phyloP scores from a whole-genome alignment of 1,140 invertebrate genomes.

The Trypoxylus dichotomus region DNA sequence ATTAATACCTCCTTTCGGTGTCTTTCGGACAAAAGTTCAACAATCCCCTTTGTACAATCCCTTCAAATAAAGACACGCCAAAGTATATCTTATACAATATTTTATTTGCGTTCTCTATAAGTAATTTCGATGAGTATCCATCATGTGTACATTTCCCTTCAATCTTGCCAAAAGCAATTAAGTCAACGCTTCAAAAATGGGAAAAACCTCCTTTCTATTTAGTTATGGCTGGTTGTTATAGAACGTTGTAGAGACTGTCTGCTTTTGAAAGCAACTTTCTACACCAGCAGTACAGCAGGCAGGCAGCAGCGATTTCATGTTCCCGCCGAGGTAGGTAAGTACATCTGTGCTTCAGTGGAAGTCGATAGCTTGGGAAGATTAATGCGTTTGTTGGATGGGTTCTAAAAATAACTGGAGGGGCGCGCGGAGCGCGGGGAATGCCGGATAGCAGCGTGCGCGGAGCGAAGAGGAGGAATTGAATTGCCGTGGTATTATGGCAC shows the following conservation, averaged over 20 bases:
- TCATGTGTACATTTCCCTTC: neutral
- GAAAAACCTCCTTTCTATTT: neutral
- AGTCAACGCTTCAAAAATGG: neutral
- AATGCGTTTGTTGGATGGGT: conserved; percentile 20
- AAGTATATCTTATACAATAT: no score
- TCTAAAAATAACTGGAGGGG: conserved; percentile 5
- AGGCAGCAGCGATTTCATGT: neutral
- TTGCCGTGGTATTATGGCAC: conserved; percentile 19
- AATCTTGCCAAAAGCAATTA: neutral
- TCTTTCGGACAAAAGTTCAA: no score
- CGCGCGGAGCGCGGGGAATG: neutral
- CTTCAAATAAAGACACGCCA: no score
- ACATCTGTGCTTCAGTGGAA: conserved; percentile 12
- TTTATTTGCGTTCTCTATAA: no score
- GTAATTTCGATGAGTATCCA: no score
- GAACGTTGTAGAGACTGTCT: neutral
- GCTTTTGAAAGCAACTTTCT: conserved; percentile 6
- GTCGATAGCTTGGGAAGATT: conserved; percentile 24
- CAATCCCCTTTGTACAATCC: no score
- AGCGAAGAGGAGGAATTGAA: neutral
- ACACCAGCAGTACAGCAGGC: neutral
- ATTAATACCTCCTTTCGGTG: no score
- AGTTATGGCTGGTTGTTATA: neutral
- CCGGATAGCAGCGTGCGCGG: neutral
- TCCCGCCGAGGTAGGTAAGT: neutral